phyloP scores from a whole-genome alignment of 2,888 invertebrate genomes.

The Horisme vitalbata region DNA sequence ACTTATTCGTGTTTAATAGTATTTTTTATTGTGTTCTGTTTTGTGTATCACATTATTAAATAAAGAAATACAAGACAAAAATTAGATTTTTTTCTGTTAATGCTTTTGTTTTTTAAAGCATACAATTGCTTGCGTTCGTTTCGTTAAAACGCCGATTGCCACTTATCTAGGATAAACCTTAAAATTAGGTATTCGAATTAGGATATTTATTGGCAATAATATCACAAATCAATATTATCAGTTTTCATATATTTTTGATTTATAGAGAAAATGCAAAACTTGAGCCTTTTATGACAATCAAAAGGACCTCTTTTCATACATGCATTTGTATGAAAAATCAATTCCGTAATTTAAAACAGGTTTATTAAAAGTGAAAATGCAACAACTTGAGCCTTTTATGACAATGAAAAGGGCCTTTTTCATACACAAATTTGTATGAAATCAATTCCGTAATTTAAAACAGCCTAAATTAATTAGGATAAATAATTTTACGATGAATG shows the following conservation, averaged over 20 bases:
- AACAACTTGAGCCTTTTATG: too few species aligned
- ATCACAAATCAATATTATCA: conserved; percentile 73
- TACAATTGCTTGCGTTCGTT: neutral
- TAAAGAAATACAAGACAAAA: neutral
- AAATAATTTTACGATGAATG: conserved; percentile 43
- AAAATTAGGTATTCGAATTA: conserved; percentile 54
- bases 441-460: too few species aligned
- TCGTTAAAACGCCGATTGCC: conserved; percentile 8
- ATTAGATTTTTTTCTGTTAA: neutral
- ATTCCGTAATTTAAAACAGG: too few species aligned
- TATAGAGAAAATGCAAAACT: conserved; percentile 22
- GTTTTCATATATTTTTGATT: conserved; percentile 19
- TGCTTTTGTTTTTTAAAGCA: neutral
- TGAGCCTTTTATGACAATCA: conserved; percentile 34
- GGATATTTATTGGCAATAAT: conserved; percentile 66
- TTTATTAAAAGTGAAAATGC: too few species aligned
- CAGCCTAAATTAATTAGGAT: too few species aligned
- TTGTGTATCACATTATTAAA: too few species aligned
- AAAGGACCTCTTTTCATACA: too few species aligned
- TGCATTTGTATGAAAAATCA: neutral
- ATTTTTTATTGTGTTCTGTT: too few species aligned
- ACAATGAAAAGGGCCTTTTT: too few species aligned
- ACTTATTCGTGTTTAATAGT: too few species aligned
- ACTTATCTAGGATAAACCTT: conserved; percentile 28
- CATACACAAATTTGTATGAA: neutral